Base-by-base conservation (phyloP, 2,797 vertebrate species). In the Malacoraja senta region DNA sequence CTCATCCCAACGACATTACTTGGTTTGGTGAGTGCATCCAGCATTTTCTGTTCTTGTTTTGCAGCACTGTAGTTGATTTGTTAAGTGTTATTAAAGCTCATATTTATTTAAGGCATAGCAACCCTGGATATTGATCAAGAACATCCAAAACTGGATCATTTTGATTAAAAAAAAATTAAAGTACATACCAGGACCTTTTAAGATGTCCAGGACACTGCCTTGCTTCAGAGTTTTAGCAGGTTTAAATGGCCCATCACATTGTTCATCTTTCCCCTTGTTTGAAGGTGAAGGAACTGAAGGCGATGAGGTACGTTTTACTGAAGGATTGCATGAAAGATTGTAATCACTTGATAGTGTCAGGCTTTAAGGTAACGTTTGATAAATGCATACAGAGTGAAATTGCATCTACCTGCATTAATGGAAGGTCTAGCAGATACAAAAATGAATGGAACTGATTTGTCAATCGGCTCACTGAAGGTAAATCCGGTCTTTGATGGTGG, bases 171-270 rank as follows among this genome's bases (percentile, higher is more conserved):
- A 71, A 29, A 13, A 84, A 84, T 26, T 10, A 86, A 93, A 15
- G 35, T 81, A 94, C 97, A 97, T 93, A 99, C 99, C 98, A 91
- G 98, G 97, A 77, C 95, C 96, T 95, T 98, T 99, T 44, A 99
- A 97, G 95, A 99, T 94, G 95, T 99, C 98, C 94, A 99, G 95
- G 93, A 99, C 98, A 93, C 99, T 99, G 95, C 98, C 99, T 95
- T 98, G 96, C 95, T 98, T 99, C 93, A 99, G 95, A 76, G 95
- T 83, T 95, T 98, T 98, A 0, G 97, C 98, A 94, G 98, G 97
- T 96, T 97, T 99, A 93, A 97, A 97, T 93, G 95, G 96, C 44
- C 97, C 97, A 93, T 97, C 96, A 76, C 96, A 97, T 8, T 98
- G 97, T 79, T 98, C 97, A 94, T 95, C 95, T 90, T 93, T 93